phyloP scores from a whole-genome alignment of 2,888 invertebrate species.

The Myopa tessellatipennis region DNA sequence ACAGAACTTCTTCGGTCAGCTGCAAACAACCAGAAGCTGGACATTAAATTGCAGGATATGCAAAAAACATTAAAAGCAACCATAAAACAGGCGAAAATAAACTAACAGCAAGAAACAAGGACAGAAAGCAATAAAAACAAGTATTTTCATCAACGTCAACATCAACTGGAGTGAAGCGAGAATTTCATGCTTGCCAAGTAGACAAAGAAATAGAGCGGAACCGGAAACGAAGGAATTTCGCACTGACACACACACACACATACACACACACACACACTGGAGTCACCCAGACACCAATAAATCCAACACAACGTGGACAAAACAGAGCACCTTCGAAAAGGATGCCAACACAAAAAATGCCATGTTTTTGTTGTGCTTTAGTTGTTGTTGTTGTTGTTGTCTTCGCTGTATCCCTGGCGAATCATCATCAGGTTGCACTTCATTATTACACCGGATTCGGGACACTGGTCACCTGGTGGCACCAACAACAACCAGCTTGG shows the following conservation, averaged over 20 bases:
- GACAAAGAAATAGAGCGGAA: conserved; percentile 38
- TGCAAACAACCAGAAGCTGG: background rate
- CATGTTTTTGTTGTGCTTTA: background rate
- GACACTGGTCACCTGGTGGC: conserved; percentile 42
- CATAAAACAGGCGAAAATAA: too few species aligned
- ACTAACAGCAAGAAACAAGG: background rate
- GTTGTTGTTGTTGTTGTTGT: background rate
- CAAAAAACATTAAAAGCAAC: background rate
- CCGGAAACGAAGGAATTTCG: conserved; percentile 34
- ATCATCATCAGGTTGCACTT: conserved; percentile 57
- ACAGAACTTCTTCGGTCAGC: background rate
- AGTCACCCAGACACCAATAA: too few species aligned
- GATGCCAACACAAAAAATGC: background rate
- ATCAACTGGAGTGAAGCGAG: background rate
- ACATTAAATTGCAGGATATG: conserved; percentile 35
- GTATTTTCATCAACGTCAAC: conserved; percentile 34
- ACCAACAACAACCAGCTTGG: background rate
- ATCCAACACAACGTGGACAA: background rate
- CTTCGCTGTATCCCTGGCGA: conserved; percentile 42
- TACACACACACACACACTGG: background rate
- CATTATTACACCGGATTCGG: conserved; percentile 60
- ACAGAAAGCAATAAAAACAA: conserved; percentile 11
- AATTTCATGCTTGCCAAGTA: conserved; percentile 9
- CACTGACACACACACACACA: conserved; percentile 20
- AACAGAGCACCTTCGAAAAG: background rate